Evolutionary conservation across 2,113 vertebrate genomes (phyloP).

Genomic region (Syrrhaptes paradoxus): DNA sequence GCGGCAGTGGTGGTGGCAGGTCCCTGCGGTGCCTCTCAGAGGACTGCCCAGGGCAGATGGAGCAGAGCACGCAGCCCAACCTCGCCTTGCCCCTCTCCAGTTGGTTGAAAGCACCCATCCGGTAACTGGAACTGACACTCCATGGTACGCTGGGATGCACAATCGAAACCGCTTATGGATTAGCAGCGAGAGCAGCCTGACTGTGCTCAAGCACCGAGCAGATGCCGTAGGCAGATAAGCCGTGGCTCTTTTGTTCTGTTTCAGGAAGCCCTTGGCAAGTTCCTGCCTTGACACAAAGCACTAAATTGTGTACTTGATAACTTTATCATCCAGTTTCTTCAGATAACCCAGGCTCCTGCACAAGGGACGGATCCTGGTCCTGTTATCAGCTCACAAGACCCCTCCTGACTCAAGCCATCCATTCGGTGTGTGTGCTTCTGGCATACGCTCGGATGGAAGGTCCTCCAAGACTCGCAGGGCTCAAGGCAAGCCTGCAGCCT

Average conservation of each 20-base stretch:
- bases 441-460: neutral
- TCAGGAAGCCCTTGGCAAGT: conserved; percentile 3
- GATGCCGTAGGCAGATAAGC: conserved; percentile 16
- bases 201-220: neutral
- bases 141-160: fast-evolving
- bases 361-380: neutral
- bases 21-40: neutral
- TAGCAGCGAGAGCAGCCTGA: neutral
- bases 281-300: neutral
- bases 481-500: neutral
- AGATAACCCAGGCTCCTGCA: conserved; percentile 15
- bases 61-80: neutral
- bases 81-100: neutral
- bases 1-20: too few relatives aligned
- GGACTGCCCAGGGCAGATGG: neutral
- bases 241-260: conserved; percentile 28
- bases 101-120: neutral
- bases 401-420: neutral
- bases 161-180: neutral
- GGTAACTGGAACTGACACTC: fast-evolving
- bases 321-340: neutral
- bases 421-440: neutral
- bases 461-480: neutral
- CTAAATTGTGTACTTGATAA: neutral
- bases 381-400: neutral